Evolutionary conservation across 2,113 vertebrate species (phyloP).

Genomic region (Hipposideros armiger): DNA sequence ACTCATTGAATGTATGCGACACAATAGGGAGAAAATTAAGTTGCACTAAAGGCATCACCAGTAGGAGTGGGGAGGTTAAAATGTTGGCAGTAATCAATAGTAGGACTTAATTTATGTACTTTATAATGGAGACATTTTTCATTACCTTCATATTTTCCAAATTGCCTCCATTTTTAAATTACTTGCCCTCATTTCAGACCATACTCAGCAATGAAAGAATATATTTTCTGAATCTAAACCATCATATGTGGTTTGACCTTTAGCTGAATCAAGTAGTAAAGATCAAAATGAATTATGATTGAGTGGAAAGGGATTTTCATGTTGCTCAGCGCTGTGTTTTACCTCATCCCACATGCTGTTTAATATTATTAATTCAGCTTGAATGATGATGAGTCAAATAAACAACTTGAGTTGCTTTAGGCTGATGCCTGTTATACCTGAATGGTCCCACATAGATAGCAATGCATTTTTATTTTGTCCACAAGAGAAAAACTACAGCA

Average conservation of each 20-base stretch:
- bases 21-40: constrained; percentile 55
- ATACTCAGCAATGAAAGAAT: constrained; percentile 46
- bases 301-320: constrained; percentile 66
- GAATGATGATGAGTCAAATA: constrained; percentile 38
- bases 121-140: constrained; percentile 55
- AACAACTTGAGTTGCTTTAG: constrained; percentile 36
- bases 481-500: not conserved
- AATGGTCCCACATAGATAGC: constrained; percentile 61
- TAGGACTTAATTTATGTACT: constrained; percentile 67
- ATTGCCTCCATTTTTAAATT: constrained; percentile 74
- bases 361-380: constrained; percentile 71
- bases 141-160: constrained; percentile 66
- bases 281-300: constrained; percentile 73
- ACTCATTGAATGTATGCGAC: constrained; percentile 27
- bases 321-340: constrained; percentile 39
- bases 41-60: not conserved
- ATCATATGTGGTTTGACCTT: constrained; percentile 65
- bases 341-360: constrained; percentile 62
- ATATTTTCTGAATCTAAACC: constrained; percentile 52
- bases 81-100: constrained; percentile 51
- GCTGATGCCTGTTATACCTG: constrained; percentile 59
- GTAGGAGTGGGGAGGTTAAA: constrained; percentile 31
- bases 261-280: constrained; percentile 71
- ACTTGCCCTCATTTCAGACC: constrained; percentile 47
- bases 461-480: constrained; percentile 66